A percentile compares a stretch with the other conserved stretches of the same genome.
phyloP scores from a whole-genome alignment of 2,113 vertebrate genomes.

The Aptenodytes patagonicus region DNA sequence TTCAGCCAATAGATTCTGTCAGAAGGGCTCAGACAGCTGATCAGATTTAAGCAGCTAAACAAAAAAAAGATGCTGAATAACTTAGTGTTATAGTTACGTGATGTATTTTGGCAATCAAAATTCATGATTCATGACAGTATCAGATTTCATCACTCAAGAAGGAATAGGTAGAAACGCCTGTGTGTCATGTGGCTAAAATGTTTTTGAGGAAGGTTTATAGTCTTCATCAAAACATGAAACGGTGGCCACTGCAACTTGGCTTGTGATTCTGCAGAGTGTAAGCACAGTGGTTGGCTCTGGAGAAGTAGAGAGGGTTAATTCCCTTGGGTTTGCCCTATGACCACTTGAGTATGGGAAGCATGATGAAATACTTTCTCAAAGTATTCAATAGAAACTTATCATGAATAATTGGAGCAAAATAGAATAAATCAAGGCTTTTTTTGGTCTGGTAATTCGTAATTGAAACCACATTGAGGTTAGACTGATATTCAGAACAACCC shows the following conservation, averaged over 20 bases:
- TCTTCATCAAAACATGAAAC: background rate
- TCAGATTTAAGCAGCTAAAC: background rate
- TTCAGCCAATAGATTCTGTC: background rate
- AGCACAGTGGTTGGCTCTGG: background rate
- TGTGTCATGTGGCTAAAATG: background rate
- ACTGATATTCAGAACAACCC: constrained; percentile 62
- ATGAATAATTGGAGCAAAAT: constrained; percentile 86
- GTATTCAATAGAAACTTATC: constrained; percentile 83
- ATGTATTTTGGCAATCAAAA: background rate
- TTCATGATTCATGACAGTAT: background rate
- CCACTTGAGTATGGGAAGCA: constrained; percentile 79
- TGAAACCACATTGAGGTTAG: constrained; percentile 89
- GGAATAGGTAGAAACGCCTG: background rate
- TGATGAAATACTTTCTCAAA: constrained; percentile 87
- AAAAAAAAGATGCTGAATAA: background rate
- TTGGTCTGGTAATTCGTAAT: constrained; percentile 85
- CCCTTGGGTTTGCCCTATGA: constrained; percentile 77
- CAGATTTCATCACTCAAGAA: background rate
- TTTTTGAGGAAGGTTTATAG: background rate
- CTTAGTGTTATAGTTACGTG: background rate
- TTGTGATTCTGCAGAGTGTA: background rate
- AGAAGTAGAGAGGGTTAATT: constrained; percentile 72
- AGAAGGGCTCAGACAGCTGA: background rate
- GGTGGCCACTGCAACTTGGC: background rate
- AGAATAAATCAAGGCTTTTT: constrained; percentile 88